A percentile compares a stretch with the other conserved stretches of the same genome.
These are phyloP conservation scores for Poeciliopsis prolifica DNA, from an alignment of 2,113 vertebrate genomes.

Conservation along the genomic window DNA sequence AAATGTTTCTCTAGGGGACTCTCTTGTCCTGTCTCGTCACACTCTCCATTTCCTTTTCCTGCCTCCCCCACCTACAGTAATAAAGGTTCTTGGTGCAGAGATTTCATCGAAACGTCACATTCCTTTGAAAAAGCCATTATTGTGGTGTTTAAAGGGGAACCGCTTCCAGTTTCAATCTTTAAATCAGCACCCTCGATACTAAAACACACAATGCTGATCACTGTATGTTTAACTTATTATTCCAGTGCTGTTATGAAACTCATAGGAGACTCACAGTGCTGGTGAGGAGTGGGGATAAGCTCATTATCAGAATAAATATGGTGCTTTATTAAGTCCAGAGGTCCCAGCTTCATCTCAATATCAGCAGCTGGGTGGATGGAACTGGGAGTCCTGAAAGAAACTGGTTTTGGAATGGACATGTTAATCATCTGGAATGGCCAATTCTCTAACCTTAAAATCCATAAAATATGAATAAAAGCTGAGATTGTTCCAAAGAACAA, in stretches of 20 bases:
- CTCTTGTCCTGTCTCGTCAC: conserved; percentile 42
- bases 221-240: too few relatives aligned
- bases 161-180: conserved; percentile 50
- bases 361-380: too few relatives aligned
- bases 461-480: not conserved
- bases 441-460: not conserved
- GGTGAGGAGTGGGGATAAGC: too few relatives aligned
- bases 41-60: conserved; percentile 62
- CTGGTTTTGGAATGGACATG: too few relatives aligned
- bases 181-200: not conserved
- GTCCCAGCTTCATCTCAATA: too few relatives aligned
- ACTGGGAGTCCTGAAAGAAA: not conserved
- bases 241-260: too few relatives aligned
- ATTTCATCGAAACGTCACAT: conserved; percentile 50
- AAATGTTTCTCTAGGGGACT: conserved; percentile 60
- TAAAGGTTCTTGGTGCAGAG: conserved; percentile 59
- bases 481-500: not conserved
- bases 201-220: too few relatives aligned
- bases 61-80: conserved; percentile 36
- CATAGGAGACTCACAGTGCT: too few relatives aligned
- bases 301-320: too few relatives aligned
- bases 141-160: conserved; percentile 37
- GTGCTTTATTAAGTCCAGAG: too few relatives aligned
- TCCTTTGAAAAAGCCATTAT: conserved; percentile 38
- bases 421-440: not conserved